A percentile compares a stretch with the other conserved stretches of the same genome.
phyloP scores from a whole-genome alignment of 2,888 invertebrate species.

The Eristalis arbustorum region DNA sequence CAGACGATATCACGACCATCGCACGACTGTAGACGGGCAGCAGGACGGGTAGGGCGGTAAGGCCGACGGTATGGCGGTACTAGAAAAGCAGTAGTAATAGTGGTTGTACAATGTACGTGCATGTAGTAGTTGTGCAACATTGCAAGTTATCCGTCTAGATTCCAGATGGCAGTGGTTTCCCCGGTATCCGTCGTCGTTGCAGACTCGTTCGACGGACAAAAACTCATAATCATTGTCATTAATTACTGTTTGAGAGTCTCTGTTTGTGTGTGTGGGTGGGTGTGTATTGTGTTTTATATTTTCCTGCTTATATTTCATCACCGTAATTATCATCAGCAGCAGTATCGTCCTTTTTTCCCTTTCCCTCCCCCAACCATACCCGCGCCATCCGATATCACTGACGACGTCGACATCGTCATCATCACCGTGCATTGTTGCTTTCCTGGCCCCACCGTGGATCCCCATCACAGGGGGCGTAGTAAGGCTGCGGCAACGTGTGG shows the following conservation, averaged over 20 bases:
- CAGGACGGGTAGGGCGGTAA: neutral
- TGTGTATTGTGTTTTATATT: conserved; percentile 16
- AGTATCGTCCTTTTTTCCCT: conserved; percentile 7
- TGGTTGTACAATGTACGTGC: conserved; percentile 24
- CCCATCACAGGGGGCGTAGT: conserved; percentile 54
- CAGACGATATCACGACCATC: conserved; percentile 2
- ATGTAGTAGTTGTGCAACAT: conserved; percentile 37
- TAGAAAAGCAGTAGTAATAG: conserved; percentile 15
- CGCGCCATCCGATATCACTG: neutral
- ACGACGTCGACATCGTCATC: neutral
- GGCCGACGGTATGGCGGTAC: neutral
- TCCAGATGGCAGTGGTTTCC: conserved; percentile 34
- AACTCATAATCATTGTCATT: conserved; percentile 70
- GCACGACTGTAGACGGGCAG: neutral
- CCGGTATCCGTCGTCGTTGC: neutral
- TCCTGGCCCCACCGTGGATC: conserved; percentile 60
- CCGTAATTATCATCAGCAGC: conserved; percentile 67
- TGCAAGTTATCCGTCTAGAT: conserved; percentile 45
- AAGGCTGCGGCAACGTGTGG: neutral
- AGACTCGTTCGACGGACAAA: conserved; percentile 50
- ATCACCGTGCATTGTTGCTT: conserved; percentile 59
- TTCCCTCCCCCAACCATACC: neutral
- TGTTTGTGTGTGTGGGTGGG: conserved; percentile 1
- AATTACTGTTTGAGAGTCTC: conserved; percentile 44
- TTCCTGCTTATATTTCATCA: conserved; percentile 67